Evolutionary conservation across 2,888 invertebrate species (phyloP).

Genomic region (Gonocerus acuteangulatus): DNA sequence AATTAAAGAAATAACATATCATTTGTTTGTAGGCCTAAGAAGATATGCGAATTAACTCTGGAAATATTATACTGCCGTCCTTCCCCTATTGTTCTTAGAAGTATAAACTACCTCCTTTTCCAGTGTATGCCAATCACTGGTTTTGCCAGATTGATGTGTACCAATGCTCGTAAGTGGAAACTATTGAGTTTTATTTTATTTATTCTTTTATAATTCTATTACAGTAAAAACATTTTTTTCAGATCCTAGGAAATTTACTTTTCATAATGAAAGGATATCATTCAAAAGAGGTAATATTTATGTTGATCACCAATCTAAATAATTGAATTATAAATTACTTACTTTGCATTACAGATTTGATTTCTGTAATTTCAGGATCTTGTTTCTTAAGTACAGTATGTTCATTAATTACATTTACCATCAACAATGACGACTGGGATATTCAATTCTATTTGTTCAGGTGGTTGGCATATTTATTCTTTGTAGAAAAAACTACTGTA

Average conservation of each 20-base stretch:
- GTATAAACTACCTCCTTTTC: conserved; percentile 8
- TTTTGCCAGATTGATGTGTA: background rate
- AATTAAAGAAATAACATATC: no score
- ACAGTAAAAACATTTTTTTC: no score
- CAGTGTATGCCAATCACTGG: background rate
- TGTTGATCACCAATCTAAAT: no score
- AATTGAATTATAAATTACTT: no score
- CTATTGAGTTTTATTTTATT: background rate
- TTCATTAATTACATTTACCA: background rate
- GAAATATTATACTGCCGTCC: conserved; percentile 17
- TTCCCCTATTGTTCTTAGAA: conserved; percentile 4
- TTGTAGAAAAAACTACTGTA: conserved; percentile 7
- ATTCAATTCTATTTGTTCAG: background rate
- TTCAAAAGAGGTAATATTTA: no score
- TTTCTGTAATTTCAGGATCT: conserved; percentile 13
- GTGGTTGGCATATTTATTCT: conserved; percentile 1
- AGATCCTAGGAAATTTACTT: no score
- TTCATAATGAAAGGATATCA: no score
- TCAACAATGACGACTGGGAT: conserved; percentile 9
- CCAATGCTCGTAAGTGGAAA: conserved; percentile 15
- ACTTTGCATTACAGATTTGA: no score
- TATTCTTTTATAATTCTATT: background rate
- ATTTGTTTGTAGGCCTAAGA: no score
- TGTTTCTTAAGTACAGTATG: conserved; percentile 8
- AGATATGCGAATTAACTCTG: background rate